Evolutionary conservation across 1,140 invertebrate genomes (phyloP), one percentile per base, ranked within the genome.

Genomic region (Daktulosphaira vitifoliae): DNA sequence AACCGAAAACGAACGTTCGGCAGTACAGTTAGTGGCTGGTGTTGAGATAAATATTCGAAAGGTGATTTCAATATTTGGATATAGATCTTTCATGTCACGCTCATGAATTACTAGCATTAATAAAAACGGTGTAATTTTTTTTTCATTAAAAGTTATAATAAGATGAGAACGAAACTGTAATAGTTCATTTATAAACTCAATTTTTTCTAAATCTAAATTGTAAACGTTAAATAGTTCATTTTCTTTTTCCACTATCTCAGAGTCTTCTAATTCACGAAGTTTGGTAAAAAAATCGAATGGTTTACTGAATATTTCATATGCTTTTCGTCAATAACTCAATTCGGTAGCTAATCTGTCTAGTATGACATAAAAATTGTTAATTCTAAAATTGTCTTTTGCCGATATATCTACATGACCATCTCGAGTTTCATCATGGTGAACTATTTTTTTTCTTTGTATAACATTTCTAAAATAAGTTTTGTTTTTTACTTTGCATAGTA

Each of bases 251-350:
- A n/a, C n/a, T n/a, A n/a, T n/a, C n/a, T n/a, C n/a, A n/a, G n/a
- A n/a, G n/a, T n/a, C n/a, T n/a, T n/a, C n/a, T n/a, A n/a, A n/a
- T n/a, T n/a, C n/a, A 33, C 11, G 29, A 6, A 33, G 29, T 33
- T 33, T 33, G 11, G 29, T 33, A 33, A 33, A 6, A 33, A 33
- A 33, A 33, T 33, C 29, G 11, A 33, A 33, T 6, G 29, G 29
- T 11, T 6, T 33, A 33, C 29, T 6, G 29, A 33, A 33, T 33
- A 33, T 81, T 76, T 70, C 26, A 29, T 51, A 51, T 51, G 49
- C 26, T 51, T 51, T 26, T 26, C 25, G n/a, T 29, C 49, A 26
- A 29, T 51, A 26, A 29, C n/a, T 26, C n/a, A 51, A 51, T 51
- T 51, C 26, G n/a, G 49, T 16, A 51, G 23, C 25, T 8, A 51